These are phyloP conservation scores for Drosophila pallidifrons DNA, from an alignment of 1,140 invertebrate genomes.

Conservation along the genomic window DNA sequence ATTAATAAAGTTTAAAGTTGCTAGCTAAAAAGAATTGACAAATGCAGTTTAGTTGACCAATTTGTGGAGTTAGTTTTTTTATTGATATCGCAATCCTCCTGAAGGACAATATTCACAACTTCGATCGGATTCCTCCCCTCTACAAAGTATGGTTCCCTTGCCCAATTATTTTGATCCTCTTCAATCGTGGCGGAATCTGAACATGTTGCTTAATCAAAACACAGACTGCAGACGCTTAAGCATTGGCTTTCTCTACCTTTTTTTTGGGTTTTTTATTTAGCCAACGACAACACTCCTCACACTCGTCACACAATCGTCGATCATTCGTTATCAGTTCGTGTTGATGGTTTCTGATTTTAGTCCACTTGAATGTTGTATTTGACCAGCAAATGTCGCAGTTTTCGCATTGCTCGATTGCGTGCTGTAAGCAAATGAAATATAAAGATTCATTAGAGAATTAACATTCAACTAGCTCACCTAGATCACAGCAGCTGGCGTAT, in stretches of 20 bases:
- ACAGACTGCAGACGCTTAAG: constrained; percentile 20
- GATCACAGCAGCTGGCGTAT: constrained; percentile 53
- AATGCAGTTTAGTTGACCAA: constrained; percentile 21
- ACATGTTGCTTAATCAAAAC: constrained; percentile 6
- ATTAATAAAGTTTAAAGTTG: too few relatives aligned
- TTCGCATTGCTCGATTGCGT: constrained; percentile 31
- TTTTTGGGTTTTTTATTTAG: neutral
- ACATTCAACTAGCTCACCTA: constrained; percentile 32
- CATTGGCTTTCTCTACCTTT: neutral
- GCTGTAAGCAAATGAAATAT: neutral
- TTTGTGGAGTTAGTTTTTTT: constrained; percentile 16
- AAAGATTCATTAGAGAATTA: neutral
- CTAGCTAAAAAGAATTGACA: constrained; percentile 2
- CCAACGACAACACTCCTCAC: constrained; percentile 29
- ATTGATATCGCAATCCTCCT: constrained; percentile 32
- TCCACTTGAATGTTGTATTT: constrained; percentile 45
- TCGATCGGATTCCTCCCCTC: neutral
- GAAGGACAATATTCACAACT: neutral
- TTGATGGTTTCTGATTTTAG: neutral
- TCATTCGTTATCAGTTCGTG: constrained; percentile 1
- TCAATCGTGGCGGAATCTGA: neutral
- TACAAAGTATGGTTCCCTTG: too few relatives aligned
- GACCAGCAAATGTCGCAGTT: constrained; percentile 22
- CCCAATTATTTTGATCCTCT: neutral
- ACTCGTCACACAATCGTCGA: constrained; percentile 37